Base-by-base conservation (phyloP, 2,797 vertebrate species). In the Semotilus atromaculatus region DNA sequence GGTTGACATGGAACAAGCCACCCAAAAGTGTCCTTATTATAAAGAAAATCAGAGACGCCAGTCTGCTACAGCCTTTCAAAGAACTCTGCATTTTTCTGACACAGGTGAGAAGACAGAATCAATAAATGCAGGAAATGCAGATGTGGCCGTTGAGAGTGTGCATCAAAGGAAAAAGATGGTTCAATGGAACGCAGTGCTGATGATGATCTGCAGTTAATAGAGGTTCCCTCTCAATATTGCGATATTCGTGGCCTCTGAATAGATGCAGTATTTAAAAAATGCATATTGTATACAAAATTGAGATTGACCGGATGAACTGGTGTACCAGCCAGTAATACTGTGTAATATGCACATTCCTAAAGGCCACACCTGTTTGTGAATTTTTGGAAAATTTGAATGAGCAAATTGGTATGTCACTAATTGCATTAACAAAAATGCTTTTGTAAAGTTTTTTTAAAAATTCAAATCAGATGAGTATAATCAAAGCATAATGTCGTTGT, bases 11-110 rank as follows among this genome's bases (percentile, higher is more conserved):
- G 98, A 99, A 97, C 96, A 99, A 97, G 91, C 95, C 97, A 71
- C 98, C 98, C 0, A 97, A 97, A 96, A 99, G 98, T 60, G 97
- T 99, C 88, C 97, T 99, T 48, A 97, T 99, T 80, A 97, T 99
- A 89, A 99, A 99, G 93, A 99, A 99, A 94, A 97, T 99, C 67
- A 92, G 94, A 48, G 98, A 99, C 9, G 94, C 96, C 91, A 96
- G 95, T 82, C 93, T 99, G 88, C 94, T 99, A 4, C 95, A 97
- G 94, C 98, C 97, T 60, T 99, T 99, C 88, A 99, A 98, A 91
- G 96, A 99, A 83, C 97, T 99, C 40, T 99, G 98, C 84, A 84
- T 91, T 0, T 97, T 98, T 91, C 97, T 99, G 78, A 97, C 96
- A 0, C 96, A 99, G 97, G 98, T 97, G 70, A 71, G 74, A 38